phyloP scores from a whole-genome alignment of 2,113 vertebrate species.

The Cottus gobio region DNA sequence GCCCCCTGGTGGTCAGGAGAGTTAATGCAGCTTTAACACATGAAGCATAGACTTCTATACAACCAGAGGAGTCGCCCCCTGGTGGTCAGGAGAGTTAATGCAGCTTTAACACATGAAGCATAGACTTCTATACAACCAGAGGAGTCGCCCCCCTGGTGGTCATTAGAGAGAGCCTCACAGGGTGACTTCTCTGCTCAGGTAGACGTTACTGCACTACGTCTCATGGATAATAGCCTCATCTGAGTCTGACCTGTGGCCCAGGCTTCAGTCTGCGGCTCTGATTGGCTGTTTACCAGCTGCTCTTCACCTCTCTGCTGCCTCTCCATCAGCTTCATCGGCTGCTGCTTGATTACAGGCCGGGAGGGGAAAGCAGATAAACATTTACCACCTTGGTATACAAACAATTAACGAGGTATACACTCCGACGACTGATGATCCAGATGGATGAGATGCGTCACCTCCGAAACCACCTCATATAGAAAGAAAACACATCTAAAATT shows the following conservation, averaged over 20 bases:
- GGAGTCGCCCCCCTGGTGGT: too few relatives aligned
- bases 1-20: too few relatives aligned
- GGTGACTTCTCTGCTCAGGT: background rate
- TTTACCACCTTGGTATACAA: conserved; percentile 59
- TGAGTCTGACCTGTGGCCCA: background rate
- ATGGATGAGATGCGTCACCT: conserved; percentile 28
- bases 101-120: too few relatives aligned
- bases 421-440: conserved; percentile 22
- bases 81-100: too few relatives aligned
- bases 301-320: conserved; percentile 9
- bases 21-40: too few relatives aligned
- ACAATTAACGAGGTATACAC: conserved; percentile 48
- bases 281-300: conserved; percentile 38
- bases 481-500: conserved; percentile 19
- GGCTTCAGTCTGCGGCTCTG: background rate
- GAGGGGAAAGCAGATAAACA: conserved; percentile 49
- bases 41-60: too few relatives aligned
- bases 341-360: conserved; percentile 61
- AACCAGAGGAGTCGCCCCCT: too few relatives aligned
- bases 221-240: background rate
- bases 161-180: too few relatives aligned
- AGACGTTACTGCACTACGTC: background rate
- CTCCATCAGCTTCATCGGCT: conserved; percentile 35
- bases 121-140: too few relatives aligned
- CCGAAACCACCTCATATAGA: conserved; percentile 13